Base-by-base conservation (phyloP, 1,140 invertebrate genomes). In the Solenopsis fugax region DNA sequence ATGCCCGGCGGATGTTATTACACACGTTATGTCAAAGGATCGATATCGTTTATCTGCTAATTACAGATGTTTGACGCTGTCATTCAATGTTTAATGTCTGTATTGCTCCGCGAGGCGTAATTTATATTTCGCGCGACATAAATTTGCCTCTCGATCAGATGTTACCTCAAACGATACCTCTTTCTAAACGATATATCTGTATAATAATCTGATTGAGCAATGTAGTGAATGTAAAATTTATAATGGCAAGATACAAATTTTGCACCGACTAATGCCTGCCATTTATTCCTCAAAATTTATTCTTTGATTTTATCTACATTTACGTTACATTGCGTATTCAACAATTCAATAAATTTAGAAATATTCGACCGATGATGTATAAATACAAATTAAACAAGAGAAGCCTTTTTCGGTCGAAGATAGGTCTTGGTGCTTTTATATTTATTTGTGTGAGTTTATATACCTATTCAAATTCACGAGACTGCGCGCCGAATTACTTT, bases 11-110 rank as follows among this genome's bases (percentile, higher is more conserved):
- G 80, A 84, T 84, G 54, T 73, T 84, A 84, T 84, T 73, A 50
- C 80, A 54, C 54, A 73, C 54, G 13, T 84, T n/a, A 7, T 41
- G 24, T 84, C 69, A 84, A 73, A 84, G 80, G 67, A 62, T 84
- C 80, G 80, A 84, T 84, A 62, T 62, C 54, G 41, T 84, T 84
- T 73, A 73, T 84, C 80, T 21, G 69, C 41, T 73, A 73, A 73
- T 84, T 84, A 72, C 52, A 84, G 54, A 73, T 56, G 80, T 84
- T 84, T 84, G 52, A 73, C 41, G 80, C 24, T 60, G 80, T 24
- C 67, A 73, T 84, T 71, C 78, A 34, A 21, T 71, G 78, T 81
- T 84, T 84, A 84, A 84, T 73, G 29, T 60, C 24, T 18, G 69
- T 41, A 84, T 84, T 84, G 24, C 48, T 18, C 41, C 41, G 54